Percentiles rank a stretch among this genome's conserved stretches.
Evolutionary conservation across 2,888 invertebrate species (phyloP).

Genomic region (Dicycla oo): DNA sequence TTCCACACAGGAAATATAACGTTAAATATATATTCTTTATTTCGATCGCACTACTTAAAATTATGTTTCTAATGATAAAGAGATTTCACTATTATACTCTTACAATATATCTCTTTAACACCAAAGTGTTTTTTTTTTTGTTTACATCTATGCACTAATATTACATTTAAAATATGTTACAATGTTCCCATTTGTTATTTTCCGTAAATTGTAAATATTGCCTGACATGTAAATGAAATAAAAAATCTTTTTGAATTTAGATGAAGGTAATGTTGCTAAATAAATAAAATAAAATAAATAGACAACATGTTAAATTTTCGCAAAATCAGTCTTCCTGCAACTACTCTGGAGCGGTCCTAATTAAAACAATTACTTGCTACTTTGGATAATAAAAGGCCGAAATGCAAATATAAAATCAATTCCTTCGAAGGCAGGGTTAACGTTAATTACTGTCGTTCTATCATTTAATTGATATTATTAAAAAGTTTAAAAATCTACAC

Average conservation of each 20-base stretch:
- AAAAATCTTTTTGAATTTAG: conserved; percentile 50
- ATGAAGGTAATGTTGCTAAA: conserved; percentile 54
- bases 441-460: conserved; percentile 60
- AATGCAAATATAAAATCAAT: conserved; percentile 77
- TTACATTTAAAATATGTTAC: conserved; percentile 90
- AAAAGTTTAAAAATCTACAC: conserved; percentile 59
- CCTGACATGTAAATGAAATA: conserved; percentile 70
- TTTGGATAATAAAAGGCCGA: conserved; percentile 69
- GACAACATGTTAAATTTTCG: conserved; percentile 60
- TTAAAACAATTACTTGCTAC: conserved; percentile 60
- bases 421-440: conserved; percentile 71
- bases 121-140: conserved; percentile 75
- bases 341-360: conserved; percentile 64
- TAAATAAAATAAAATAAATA: conserved; percentile 59
- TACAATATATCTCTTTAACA: conserved; percentile 87
- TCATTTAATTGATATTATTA: conserved; percentile 59
- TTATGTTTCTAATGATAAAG: conserved; percentile 86
- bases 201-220: conserved; percentile 74
- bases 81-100: conserved; percentile 83
- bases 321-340: conserved; percentile 78
- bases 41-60: conserved; percentile 83
- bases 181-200: conserved; percentile 90
- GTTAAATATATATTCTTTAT: conserved; percentile 83
- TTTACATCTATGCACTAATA: conserved; percentile 88
- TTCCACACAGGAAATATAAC: conserved; percentile 81